Evolutionary conservation across 1,140 invertebrate species (phyloP).

Genomic region (Drosophila chauvacae): DNA sequence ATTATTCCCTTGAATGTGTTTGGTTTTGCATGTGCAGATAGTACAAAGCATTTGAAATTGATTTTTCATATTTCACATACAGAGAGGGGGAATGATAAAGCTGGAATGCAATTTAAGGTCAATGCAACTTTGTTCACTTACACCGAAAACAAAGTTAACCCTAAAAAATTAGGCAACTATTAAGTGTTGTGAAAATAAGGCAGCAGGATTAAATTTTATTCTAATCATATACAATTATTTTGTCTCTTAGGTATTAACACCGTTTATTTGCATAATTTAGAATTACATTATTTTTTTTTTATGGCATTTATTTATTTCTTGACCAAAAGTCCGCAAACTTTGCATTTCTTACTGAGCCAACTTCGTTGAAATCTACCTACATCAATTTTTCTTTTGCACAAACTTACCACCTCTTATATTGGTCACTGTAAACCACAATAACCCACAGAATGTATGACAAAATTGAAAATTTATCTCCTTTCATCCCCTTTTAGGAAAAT

Average conservation of each 20-base stretch:
- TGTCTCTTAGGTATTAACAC: neutral
- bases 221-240: no score
- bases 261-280: no score
- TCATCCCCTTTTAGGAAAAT: neutral
- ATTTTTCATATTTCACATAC: conserved; percentile 69
- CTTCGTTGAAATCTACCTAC: neutral
- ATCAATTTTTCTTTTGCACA: neutral
- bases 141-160: neutral
- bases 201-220: no score
- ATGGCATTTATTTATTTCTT: neutral
- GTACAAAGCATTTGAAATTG: conserved; percentile 61
- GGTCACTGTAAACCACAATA: neutral
- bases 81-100: neutral
- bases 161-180: no score
- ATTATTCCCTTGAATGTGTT: conserved; percentile 24
- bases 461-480: no score
- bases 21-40: conserved; percentile 46
- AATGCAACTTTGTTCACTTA: neutral
- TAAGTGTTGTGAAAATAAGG: neutral
- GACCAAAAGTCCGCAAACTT: neutral
- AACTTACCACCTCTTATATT: neutral
- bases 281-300: no score
- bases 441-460: neutral
- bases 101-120: neutral
- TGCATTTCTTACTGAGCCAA: neutral